Conservation (phyloP, 2,797 vertebrate species). For the Apogon talboti region DNA sequence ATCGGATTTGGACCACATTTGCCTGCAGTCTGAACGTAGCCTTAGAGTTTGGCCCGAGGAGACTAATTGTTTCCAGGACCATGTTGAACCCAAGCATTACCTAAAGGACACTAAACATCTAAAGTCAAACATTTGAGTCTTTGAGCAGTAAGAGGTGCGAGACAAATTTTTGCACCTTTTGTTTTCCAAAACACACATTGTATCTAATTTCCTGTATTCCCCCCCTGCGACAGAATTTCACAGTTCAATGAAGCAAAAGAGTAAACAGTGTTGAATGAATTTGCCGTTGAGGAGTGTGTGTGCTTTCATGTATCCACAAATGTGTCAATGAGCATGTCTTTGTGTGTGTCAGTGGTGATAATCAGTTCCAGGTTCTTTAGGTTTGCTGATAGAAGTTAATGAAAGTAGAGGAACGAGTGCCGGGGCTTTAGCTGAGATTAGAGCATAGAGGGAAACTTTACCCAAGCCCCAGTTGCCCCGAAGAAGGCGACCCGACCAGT, state of each 20-base stretch:
- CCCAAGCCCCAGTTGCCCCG: constrained; percentile 73
- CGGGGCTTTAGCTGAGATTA: constrained; percentile 77
- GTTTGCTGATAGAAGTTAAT: constrained; percentile 79
- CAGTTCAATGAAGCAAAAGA: not conserved
- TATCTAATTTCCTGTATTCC: constrained; percentile 28
- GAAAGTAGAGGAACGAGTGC: constrained; percentile 63
- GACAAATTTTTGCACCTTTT: constrained; percentile 34
- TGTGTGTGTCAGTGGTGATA: constrained; percentile 59
- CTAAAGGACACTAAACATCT: constrained; percentile 43
- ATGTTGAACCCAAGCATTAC: constrained; percentile 19
- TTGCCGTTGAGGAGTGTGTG: constrained; percentile 5
- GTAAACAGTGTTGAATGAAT: constrained; percentile 16
- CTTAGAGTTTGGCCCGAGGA: constrained; percentile 41
- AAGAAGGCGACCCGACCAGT: constrained; percentile 57
- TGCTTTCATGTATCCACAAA: constrained; percentile 30
- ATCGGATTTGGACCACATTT: too few species aligned
- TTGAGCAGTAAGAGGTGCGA: constrained; percentile 9
- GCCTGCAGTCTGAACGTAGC: too few species aligned
- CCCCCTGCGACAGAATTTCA: constrained; percentile 14
- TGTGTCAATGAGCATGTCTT: constrained; percentile 31
- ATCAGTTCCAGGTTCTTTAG: constrained; percentile 79
- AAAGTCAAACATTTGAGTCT: constrained; percentile 23
- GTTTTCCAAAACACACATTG: constrained; percentile 49
- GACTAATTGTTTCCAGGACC: constrained; percentile 64
- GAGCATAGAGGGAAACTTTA: constrained; percentile 78